Evolutionary conservation across 2,888 invertebrate genomes (phyloP), one percentile per base, ranked within the genome.

Genomic region (Plagiodera versicolora): DNA sequence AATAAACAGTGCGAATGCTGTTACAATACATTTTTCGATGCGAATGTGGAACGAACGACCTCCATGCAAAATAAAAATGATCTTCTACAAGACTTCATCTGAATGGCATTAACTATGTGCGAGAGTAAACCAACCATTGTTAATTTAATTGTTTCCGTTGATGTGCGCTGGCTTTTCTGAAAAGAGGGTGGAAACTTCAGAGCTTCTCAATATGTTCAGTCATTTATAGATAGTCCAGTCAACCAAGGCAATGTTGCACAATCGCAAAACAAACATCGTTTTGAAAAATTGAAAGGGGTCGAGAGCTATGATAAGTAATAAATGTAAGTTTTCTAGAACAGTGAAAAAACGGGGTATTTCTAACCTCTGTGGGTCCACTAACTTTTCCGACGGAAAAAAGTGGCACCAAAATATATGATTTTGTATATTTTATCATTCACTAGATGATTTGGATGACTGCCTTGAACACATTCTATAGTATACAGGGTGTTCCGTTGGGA

Each of bases 81-180:
- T 80, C 79, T 79, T 81, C 80, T 80, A 79, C 79, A 80, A 80
- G 80, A 80, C 79, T 80, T 80, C 75, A 72, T 75, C 72, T 76
- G 78, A 79, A 80, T 80, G 69, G 77, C 73, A 72, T 74, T 74
- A 74, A 74, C 73, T 76, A 76, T 75, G 75, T 75, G 76, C 75
- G 74, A 64, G 77, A 76, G 78, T 79, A 79, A 80, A 80, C 80
- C 80, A 77, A 80, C 80, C 80, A 80, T 80, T 81, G 80, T 80
- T 79, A 77, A 79, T 81, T 80, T 81, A 81, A 81, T 81, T 81
- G 80, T 80, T 81, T 81, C 81, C 81, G 81, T 79, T 80, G 79
- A 79, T 78, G 77, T 76, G 77, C 75, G 74, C 74, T 73, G 72
- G 75, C 73, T 73, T 72, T 72, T 70, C 71, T 69, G 65, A 70